Evolutionary conservation across 2,888 invertebrate genomes (phyloP).

Genomic region (Callimorpha dominula): DNA sequence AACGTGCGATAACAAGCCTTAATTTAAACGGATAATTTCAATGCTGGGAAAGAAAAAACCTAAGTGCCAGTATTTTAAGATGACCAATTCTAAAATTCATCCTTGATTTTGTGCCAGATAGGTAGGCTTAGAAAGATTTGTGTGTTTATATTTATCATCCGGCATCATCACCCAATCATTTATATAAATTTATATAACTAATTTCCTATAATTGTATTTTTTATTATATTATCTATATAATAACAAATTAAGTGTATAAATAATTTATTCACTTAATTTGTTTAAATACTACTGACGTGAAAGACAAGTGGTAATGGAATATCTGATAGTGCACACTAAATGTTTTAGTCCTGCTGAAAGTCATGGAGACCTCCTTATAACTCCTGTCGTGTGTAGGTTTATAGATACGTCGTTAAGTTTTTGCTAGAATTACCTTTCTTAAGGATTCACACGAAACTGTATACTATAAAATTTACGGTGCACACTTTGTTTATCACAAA

Average conservation of each 20-base stretch:
- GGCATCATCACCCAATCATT: slow-evolving; percentile 24
- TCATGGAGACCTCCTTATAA: no score
- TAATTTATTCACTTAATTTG: no score
- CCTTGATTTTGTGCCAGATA: slow-evolving; percentile 58
- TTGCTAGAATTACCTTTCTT: neutral
- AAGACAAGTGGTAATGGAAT: no score
- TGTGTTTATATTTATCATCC: slow-evolving; percentile 31
- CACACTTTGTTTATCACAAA: neutral
- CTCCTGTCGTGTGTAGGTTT: neutral
- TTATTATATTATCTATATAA: no score
- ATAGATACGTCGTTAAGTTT: neutral
- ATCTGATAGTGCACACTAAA: no score
- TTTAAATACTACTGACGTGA: no score
- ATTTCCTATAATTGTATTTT: neutral
- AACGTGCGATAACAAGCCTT: no score
- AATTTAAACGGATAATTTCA: neutral
- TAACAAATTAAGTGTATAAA: no score
- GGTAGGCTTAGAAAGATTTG: slow-evolving; percentile 4
- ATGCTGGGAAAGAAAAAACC: neutral
- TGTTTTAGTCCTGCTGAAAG: no score
- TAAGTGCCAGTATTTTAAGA: slow-evolving; percentile 8
- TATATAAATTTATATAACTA: slow-evolving; percentile 14
- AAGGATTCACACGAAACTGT: neutral
- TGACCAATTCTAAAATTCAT: slow-evolving; percentile 1
- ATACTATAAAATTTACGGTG: neutral